phyloP scores from a whole-genome alignment of 2,113 vertebrate genomes.

The Corydoras sp. region DNA sequence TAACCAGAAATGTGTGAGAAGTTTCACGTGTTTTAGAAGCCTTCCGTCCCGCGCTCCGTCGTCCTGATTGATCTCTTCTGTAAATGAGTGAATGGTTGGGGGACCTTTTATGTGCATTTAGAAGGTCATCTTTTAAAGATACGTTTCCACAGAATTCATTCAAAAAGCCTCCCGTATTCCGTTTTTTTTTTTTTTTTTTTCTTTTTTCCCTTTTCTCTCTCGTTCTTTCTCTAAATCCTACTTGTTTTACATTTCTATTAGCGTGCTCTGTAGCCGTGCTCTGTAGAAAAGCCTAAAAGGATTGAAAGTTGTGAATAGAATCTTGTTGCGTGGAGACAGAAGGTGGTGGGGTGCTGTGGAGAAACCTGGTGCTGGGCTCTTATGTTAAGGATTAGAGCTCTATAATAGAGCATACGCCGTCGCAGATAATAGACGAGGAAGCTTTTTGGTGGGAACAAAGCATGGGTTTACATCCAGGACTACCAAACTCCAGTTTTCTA shows the following conservation, averaged over 20 bases:
- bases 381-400: slow-evolving; percentile 36
- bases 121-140: too few relatives aligned
- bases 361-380: slow-evolving; percentile 24
- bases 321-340: slow-evolving; percentile 39
- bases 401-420: slow-evolving; percentile 39
- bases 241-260: slow-evolving; percentile 33
- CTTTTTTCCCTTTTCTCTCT: not conserved
- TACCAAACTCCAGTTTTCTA: slow-evolving; percentile 19
- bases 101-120: too few relatives aligned
- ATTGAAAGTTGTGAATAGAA: slow-evolving; percentile 38
- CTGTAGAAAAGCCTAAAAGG: slow-evolving; percentile 36
- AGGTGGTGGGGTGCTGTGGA: slow-evolving; percentile 28
- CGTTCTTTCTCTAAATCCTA: slow-evolving; percentile 11
- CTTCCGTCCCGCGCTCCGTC: too few relatives aligned
- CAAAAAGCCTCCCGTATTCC: slow-evolving; percentile 2
- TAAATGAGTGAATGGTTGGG: too few relatives aligned
- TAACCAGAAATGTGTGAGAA: too few relatives aligned
- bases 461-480: slow-evolving; percentile 21
- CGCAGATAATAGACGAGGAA: slow-evolving; percentile 39
- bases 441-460: slow-evolving; percentile 26
- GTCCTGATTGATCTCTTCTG: too few relatives aligned
- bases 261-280: slow-evolving; percentile 22
- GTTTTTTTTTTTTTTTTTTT: not conserved
- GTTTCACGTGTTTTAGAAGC: too few relatives aligned
- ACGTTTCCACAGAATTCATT: not conserved